Evolutionary conservation across 2,113 vertebrate genomes (phyloP).

Genomic region (Brachyistius frenatus): DNA sequence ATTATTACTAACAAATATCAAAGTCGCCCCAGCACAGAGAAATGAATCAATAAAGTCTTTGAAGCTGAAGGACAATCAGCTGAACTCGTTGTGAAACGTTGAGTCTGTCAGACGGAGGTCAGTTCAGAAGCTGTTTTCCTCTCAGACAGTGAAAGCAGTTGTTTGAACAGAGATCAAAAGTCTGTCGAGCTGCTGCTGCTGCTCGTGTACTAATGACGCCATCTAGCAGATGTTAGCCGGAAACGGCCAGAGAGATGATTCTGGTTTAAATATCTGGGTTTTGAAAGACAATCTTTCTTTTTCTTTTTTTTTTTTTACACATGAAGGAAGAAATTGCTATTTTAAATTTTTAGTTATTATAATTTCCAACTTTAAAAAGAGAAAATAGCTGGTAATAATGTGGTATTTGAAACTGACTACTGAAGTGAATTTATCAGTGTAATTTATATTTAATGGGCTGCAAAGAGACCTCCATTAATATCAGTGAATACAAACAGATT

Average conservation of each 20-base stretch:
- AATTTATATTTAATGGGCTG: too few species aligned
- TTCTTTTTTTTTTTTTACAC: too few species aligned
- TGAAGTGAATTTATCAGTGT: too few species aligned
- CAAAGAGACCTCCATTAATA: too few species aligned
- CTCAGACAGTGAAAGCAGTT: neutral
- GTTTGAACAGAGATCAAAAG: neutral
- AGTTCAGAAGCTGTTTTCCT: neutral
- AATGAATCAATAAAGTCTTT: constrained; percentile 9
- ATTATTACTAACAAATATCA: neutral
- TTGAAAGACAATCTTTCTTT: too few species aligned
- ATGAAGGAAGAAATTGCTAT: too few species aligned
- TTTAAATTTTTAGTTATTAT: too few species aligned
- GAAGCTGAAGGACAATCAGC: neutral
- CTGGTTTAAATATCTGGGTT: too few species aligned
- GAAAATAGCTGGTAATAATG: too few species aligned
- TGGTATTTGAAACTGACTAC: too few species aligned
- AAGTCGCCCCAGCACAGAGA: neutral
- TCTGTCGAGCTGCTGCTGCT: neutral
- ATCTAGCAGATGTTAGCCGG: constrained; percentile 56
- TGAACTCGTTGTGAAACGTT: neutral
- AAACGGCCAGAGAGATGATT: neutral
- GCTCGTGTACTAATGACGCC: constrained; percentile 40
- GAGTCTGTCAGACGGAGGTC: neutral
- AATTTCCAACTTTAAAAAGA: too few species aligned
- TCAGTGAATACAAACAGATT: too few species aligned